phyloP scores from a whole-genome alignment of 2,113 vertebrate species.

The Brachypteracias leptosomus region DNA sequence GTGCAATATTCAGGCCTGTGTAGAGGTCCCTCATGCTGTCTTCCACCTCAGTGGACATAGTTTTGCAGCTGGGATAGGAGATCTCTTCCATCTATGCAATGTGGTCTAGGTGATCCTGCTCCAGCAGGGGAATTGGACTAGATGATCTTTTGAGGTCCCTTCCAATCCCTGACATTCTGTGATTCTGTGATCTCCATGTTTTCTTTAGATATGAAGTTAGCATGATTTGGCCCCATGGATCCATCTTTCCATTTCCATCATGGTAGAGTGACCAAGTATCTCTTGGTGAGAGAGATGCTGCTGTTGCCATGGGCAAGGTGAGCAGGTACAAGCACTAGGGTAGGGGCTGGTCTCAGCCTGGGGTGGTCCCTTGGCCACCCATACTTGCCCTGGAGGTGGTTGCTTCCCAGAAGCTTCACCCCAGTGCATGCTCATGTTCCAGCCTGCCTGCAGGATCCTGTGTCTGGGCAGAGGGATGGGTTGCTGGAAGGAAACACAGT shows the following conservation, averaged over 20 bases:
- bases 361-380: neutral
- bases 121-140: too few species aligned
- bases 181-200: rapidly evolving
- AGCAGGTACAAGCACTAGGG: neutral
- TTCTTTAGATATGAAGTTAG: neutral
- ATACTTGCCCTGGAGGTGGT: neutral
- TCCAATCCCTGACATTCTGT: too few species aligned
- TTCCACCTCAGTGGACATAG: neutral
- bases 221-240: rapidly evolving
- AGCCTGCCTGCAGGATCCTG: neutral
- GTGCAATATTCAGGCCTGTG: neutral
- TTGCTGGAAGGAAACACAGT: neutral
- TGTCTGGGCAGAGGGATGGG: neutral
- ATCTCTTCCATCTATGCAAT: too few species aligned
- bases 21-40: neutral
- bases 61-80: neutral
- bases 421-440: too few species aligned
- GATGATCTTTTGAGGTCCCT: too few species aligned
- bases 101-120: too few species aligned
- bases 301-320: neutral
- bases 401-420: neutral
- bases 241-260: neutral
- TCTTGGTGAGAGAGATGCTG: neutral
- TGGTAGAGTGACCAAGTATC: neutral
- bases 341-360: neutral